Conservation (phyloP, 2,888 invertebrate species). For the Synanthedon andrenaeformis region DNA sequence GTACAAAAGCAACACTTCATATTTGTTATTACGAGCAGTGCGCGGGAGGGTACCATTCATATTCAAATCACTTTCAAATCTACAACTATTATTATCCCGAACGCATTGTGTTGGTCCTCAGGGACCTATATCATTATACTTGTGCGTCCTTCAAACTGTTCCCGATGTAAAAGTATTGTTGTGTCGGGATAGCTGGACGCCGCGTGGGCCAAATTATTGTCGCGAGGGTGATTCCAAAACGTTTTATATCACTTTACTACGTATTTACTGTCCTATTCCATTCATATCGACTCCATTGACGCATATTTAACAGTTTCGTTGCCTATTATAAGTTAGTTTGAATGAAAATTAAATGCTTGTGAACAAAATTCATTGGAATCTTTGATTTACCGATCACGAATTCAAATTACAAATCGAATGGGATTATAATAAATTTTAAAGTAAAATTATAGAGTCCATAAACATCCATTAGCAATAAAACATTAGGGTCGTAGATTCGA, state of each 20-base stretch:
- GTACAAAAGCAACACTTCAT: slow-evolving; percentile 63
- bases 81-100: slow-evolving; percentile 67
- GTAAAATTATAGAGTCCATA: slow-evolving; percentile 37
- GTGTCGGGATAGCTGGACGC: slow-evolving; percentile 34
- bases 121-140: slow-evolving; percentile 65
- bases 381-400: neutral
- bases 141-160: slow-evolving; percentile 56
- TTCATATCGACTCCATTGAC: slow-evolving; percentile 38
- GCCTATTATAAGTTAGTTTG: slow-evolving; percentile 22
- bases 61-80: slow-evolving; percentile 69
- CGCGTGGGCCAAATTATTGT: slow-evolving; percentile 43
- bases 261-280: slow-evolving; percentile 38
- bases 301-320: slow-evolving; percentile 42
- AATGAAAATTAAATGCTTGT: slow-evolving; percentile 11
- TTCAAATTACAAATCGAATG: slow-evolving; percentile 24
- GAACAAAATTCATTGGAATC: slow-evolving; percentile 20
- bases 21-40: slow-evolving; percentile 63
- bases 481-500: slow-evolving; percentile 41
- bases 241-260: slow-evolving; percentile 61
- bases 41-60: slow-evolving; percentile 67
- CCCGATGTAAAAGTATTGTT: slow-evolving; percentile 57
- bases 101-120: slow-evolving; percentile 59
- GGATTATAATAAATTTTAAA: slow-evolving; percentile 28
- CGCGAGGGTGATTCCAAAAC: slow-evolving; percentile 48
- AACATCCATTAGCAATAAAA: slow-evolving; percentile 58